Conservation (phyloP, 2,113 vertebrate species). For the Corythoichthys intestinalis region DNA sequence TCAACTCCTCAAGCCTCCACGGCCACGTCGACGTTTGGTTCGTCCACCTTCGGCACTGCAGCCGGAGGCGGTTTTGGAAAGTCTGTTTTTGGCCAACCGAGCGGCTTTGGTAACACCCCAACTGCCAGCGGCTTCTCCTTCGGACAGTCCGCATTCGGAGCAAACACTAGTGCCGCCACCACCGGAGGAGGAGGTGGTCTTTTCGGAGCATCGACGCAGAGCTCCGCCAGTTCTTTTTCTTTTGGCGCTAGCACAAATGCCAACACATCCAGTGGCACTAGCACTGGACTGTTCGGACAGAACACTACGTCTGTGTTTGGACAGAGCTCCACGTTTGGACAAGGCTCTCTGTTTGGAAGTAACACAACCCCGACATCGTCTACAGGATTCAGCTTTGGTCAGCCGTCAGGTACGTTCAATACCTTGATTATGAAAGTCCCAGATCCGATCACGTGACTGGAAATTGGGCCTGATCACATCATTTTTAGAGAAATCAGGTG, state of each 20-base stretch:
- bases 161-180: constrained; percentile 45
- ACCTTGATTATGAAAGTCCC: not conserved
- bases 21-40: constrained; percentile 61
- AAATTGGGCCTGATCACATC: too few relatives aligned
- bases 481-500: too few relatives aligned
- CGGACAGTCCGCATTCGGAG: constrained; percentile 72
- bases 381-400: constrained; percentile 86
- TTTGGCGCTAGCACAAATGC: constrained; percentile 72
- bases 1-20: constrained; percentile 51
- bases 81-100: constrained; percentile 77
- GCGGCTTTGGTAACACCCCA: constrained; percentile 45
- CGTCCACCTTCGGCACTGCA: constrained; percentile 50
- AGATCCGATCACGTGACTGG: too few relatives aligned
- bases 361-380: constrained; percentile 80
- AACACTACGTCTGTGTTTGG: constrained; percentile 77
- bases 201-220: constrained; percentile 75
- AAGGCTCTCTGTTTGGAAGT: constrained; percentile 78
- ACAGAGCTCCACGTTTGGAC: constrained; percentile 81
- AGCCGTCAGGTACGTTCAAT: constrained; percentile 76
- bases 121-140: constrained; percentile 77
- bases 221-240: constrained; percentile 78
- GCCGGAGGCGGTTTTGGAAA: constrained; percentile 74
- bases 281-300: constrained; percentile 78
- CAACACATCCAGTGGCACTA: constrained; percentile 65
- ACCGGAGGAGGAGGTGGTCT: constrained; percentile 60